Percentiles rank a stretch among this genome's conserved stretches.
These are phyloP conservation scores for Alouatta palliata DNA, from an alignment of 2,113 vertebrate genomes.

Conservation along the genomic window DNA sequence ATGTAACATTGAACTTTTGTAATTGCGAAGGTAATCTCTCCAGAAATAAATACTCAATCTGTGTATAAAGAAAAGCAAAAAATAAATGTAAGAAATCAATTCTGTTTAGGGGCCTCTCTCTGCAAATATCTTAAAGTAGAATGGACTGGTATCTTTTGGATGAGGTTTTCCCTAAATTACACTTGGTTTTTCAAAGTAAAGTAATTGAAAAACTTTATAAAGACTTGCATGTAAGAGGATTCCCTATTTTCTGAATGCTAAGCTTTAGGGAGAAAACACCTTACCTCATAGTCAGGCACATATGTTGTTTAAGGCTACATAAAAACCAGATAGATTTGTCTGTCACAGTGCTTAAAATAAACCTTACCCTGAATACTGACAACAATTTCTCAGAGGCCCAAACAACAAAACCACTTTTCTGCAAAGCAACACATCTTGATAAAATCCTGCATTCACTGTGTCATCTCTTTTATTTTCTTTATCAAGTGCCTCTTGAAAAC, in stretches of 20 bases:
- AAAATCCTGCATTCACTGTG: background rate
- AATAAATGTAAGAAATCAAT: background rate
- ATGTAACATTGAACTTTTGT: background rate
- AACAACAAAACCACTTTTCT: slow-evolving; percentile 50
- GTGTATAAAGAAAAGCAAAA: background rate
- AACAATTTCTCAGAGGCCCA: background rate
- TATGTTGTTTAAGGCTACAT: background rate
- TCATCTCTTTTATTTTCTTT: slow-evolving; percentile 35
- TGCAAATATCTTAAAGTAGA: background rate
- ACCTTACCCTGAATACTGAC: slow-evolving; percentile 9
- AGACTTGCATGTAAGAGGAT: background rate
- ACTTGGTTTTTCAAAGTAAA: background rate
- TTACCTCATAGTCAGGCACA: background rate
- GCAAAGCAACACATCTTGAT: background rate
- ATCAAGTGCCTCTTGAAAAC: slow-evolving; percentile 19
- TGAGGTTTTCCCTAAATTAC: background rate
- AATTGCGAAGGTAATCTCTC: background rate
- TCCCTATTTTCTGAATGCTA: background rate
- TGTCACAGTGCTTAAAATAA: slow-evolving; percentile 15
- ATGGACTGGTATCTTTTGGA: background rate
- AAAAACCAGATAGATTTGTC: slow-evolving; percentile 16
- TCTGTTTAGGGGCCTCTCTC: background rate
- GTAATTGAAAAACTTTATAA: background rate
- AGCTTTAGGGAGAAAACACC: background rate
- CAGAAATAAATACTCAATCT: background rate